These are phyloP conservation scores for Actinostola sp. DNA, from an alignment of 92 coral and sea anemone species.

Conservation along the genomic window DNA sequence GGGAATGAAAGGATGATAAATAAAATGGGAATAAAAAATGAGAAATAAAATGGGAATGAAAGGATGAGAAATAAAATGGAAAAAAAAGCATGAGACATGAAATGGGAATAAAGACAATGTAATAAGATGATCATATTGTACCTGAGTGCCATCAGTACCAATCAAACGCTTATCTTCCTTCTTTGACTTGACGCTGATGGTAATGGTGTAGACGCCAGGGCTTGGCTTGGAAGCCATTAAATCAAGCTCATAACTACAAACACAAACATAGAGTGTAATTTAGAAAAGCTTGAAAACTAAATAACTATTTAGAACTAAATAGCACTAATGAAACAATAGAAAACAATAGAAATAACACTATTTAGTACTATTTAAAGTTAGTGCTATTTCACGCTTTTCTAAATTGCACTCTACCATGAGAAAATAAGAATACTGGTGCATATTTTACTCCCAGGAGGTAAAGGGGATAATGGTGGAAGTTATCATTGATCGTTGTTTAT, in stretches of 20 bases:
- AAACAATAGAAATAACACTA: no score
- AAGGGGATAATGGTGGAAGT: no score
- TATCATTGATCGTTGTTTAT: no score
- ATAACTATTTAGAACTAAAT: no score
- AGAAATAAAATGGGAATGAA: not conserved
- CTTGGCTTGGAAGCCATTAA: conserved; percentile 87
- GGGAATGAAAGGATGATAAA: not conserved
- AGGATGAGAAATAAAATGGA: not conserved
- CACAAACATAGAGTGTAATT: conserved; percentile 5
- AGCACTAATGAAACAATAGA: no score
- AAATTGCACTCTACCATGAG: no score
- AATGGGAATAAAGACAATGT: not conserved
- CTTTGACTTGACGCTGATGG: conserved; percentile 82
- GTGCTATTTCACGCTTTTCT: no score
- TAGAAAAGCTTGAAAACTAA: no score
- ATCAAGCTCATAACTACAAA: conserved; percentile 86
- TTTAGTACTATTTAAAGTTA: no score
- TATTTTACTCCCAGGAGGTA: no score
- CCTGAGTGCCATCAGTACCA: conserved; percentile 86
- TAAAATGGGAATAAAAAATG: not conserved
- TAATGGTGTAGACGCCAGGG: conserved; percentile 86
- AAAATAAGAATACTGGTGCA: no score
- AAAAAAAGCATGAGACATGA: not conserved
- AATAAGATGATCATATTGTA: conserved; percentile 18
- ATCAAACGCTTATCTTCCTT: conserved; percentile 83